A percentile compares a stretch with the other conserved stretches of the same genome.
Evolutionary conservation across 2,888 invertebrate species (phyloP).

Genomic region (Chrysomela aeneicollis): DNA sequence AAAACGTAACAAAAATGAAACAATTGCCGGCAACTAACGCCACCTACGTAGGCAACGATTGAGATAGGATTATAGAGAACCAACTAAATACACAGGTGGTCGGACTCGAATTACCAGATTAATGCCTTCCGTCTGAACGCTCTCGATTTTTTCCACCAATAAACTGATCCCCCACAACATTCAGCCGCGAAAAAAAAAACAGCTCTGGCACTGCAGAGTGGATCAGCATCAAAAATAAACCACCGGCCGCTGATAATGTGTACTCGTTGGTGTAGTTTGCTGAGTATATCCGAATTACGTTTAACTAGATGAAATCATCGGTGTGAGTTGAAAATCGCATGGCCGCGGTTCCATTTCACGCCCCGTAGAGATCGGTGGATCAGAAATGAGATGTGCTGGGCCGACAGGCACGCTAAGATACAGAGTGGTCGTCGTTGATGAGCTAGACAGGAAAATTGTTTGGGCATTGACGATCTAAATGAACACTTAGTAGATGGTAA

Average conservation of each 20-base stretch:
- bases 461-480: too few species aligned
- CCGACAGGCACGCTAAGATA: too few species aligned
- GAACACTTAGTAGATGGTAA: too few species aligned
- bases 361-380: neutral
- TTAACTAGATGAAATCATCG: neutral
- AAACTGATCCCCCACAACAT: neutral
- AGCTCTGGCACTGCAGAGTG: constrained; percentile 17
- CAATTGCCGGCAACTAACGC: too few species aligned
- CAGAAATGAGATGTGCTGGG: neutral
- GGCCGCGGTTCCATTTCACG: neutral
- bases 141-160: neutral
- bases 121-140: too few species aligned
- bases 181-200: constrained; percentile 31
- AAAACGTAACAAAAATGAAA: too few species aligned
- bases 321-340: neutral
- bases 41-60: too few species aligned
- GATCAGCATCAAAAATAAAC: constrained; percentile 44
- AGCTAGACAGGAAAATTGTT: too few species aligned
- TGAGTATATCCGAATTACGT: neutral
- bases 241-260: neutral
- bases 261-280: neutral
- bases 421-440: too few species aligned
- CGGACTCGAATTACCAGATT: too few species aligned
- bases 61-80: too few species aligned
- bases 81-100: too few species aligned